Base-by-base conservation (phyloP, 2,113 vertebrate genomes). In the Polypterus bichir region DNA sequence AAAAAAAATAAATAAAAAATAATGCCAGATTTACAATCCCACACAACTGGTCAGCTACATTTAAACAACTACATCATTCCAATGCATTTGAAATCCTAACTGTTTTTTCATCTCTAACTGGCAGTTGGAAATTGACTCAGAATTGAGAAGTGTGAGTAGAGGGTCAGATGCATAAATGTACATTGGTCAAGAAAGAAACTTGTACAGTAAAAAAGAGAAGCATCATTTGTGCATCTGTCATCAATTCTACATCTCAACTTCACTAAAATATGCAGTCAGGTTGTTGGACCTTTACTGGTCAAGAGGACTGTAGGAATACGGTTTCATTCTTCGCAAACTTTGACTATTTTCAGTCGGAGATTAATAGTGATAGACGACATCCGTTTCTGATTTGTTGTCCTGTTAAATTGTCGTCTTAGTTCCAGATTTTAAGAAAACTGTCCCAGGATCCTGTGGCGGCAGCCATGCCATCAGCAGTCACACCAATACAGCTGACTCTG, bases 341-440 rank as follows among this genome's bases (percentile, higher is more conserved):
- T 5, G 11, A 46, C 10, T 11, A n/a, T 46, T 7, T 46, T 9
- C 47, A 8, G 44, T 52, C 27, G 54, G 7, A 10, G 53, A 6
- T 6, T 4, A 54, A 10, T 11, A 5, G 5, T 10, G 53, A 9
- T 11, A 54, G 3, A 8, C 27, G 44, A 0, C 9, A 11, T 6
- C 4, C 11, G 3, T 27, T 57, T 71, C 60, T 71, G 45, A 58
- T 55, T 61, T 60, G 54, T 72, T 54, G 49, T 44, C 48, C 47
- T 64, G 57, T 10, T 10, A 7, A 49, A 65, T 63, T 62, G 66
- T 0, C 0, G 55, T 65, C 61, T 82, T 82, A 99, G 80, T 99
- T 99, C 96, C 96, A 99, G 66, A 99, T 80, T 80, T 98, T 98
- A 73, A 98, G 89, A 83, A 98, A 98, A 82, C 92, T 98, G 77